Evolutionary conservation across 2,797 vertebrate genomes (phyloP).

Genomic region (Helicolenus hilgendorfi): DNA sequence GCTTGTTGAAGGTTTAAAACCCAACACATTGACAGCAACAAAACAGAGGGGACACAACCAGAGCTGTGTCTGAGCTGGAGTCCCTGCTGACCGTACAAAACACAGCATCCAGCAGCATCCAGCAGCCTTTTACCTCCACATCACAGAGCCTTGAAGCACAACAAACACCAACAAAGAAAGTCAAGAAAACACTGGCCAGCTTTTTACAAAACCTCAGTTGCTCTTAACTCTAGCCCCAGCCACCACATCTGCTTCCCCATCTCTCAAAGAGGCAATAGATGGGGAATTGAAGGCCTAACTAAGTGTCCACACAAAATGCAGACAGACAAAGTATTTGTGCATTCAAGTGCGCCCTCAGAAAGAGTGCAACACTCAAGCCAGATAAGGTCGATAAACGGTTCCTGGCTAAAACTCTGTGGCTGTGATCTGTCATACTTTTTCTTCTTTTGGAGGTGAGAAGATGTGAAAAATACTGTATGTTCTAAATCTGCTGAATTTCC

Average conservation of each 20-base stretch:
- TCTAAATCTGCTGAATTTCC: background rate
- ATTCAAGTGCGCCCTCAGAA: background rate
- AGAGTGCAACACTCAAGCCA: background rate
- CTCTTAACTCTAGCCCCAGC: background rate
- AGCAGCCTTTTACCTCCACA: background rate
- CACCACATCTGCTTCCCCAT: background rate
- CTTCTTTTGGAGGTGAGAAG: background rate
- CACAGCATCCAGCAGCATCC: background rate
- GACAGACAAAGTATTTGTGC: background rate
- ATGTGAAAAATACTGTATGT: background rate
- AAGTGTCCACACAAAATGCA: background rate
- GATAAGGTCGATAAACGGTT: background rate
- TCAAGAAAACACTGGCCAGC: background rate
- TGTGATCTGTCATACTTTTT: background rate
- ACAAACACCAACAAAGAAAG: background rate
- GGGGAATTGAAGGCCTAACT: background rate
- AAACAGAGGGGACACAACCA: background rate
- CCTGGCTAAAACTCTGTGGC: background rate
- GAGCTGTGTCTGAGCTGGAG: slow-evolving; percentile 12
- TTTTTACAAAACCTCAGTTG: slow-evolving; percentile 32
- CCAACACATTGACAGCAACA: background rate
- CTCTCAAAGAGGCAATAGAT: slow-evolving; percentile 22
- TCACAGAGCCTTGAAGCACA: background rate
- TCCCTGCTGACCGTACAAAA: background rate
- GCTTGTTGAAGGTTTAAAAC: background rate